phyloP scores from a whole-genome alignment of 2,797 vertebrate genomes.

The Vireo griseus region DNA sequence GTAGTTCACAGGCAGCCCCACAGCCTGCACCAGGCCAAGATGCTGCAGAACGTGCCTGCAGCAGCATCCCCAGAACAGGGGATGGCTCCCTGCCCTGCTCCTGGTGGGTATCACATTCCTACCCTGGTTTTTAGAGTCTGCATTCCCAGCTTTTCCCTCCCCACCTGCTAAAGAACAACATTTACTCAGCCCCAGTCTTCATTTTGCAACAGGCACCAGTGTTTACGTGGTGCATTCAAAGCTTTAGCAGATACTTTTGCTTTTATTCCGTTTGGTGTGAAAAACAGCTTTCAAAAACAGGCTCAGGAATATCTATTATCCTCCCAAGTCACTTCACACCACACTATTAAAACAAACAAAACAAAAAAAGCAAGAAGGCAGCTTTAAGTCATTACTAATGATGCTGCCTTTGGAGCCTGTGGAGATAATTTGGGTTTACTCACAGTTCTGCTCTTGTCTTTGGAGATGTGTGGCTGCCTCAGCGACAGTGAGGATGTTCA shows the following conservation, averaged over 20 bases:
- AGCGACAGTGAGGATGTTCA: not conserved
- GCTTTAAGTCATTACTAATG: not conserved
- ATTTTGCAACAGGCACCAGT: not conserved
- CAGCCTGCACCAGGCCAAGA: not conserved
- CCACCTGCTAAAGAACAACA: not conserved
- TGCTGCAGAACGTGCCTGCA: not conserved
- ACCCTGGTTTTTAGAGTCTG: not conserved
- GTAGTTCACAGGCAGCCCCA: not conserved
- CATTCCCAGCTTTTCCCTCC: not conserved
- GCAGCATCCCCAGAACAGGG: not conserved
- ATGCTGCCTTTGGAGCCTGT: not conserved
- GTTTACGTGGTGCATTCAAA: not conserved
- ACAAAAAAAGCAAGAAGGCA: not conserved
- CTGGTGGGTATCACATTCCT: accelerated
- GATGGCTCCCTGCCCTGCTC: not conserved
- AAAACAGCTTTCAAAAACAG: not conserved
- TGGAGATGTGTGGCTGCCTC: not conserved
- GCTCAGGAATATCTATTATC: not conserved
- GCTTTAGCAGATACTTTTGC: not conserved
- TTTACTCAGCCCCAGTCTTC: not conserved
- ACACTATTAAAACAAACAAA: not conserved
- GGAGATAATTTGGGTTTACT: not conserved
- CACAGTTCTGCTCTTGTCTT: not conserved
- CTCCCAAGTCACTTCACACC: not conserved
- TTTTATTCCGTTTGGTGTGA: not conserved